Evolutionary conservation across 1,140 invertebrate species (phyloP), one percentile per base, ranked within the genome.

Genomic region (Drosophila watanabei): DNA sequence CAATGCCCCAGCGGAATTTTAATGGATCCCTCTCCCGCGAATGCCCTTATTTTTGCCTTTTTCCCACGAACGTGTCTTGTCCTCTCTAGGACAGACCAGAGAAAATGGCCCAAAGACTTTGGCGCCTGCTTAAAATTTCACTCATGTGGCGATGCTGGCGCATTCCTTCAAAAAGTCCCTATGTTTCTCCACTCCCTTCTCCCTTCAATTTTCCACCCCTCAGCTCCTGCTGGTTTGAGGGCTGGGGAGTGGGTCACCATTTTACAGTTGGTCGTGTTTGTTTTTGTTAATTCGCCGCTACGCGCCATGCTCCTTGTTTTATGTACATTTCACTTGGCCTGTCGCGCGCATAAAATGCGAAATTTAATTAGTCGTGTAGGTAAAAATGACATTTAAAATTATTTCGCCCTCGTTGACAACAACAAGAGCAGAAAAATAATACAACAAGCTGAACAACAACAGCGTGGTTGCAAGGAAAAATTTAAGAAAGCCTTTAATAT

Each of bases 341-440:
- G 46, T 70, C 46, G 66, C 60, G 73, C 80, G 56, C 86, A 82
- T 89, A 90, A 89, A 89, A 89, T 85, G 76, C 64, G 48, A 86
- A 86, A 90, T 90, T 90, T 90, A 90, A 90, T 90, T 90, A 90
- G 82, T 86, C 76, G 82, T 90, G 68, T 77, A 85, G 82, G 82
- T 90, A 86, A 89, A 88, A 89, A 76, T 90, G 75, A 79, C 79
- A 90, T 85, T 90, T 71, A 66, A 89, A 85, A 85, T 89, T 73
- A 82, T 85, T 81, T 64, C 20, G 49, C 52, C 35, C 48, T 51
- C 28, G 75, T 43, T 56, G 49, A 57, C 54, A 60, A 37, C 35
- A 76, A 39, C 51, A 76, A 49, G 37, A 57, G 35, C 41, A 35
- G 35, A 39, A 57, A 24, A 57, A 39, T 8, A 57, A 56, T 7